Evolutionary conservation across 2,888 invertebrate genomes (phyloP), one percentile per base, ranked within the genome.

Genomic region (Dinocampus coccinellae): DNA sequence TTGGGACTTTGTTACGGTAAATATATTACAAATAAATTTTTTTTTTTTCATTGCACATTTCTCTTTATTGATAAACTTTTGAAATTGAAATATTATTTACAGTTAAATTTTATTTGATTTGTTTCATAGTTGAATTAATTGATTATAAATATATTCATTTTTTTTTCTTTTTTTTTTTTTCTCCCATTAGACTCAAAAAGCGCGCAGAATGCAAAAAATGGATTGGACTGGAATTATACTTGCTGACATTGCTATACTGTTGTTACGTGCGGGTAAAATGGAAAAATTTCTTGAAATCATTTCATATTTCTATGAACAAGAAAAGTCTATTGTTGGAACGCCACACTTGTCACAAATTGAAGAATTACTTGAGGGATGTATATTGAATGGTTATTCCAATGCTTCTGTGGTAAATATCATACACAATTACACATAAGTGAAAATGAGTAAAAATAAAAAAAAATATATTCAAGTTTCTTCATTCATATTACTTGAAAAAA

Each of bases 151-250:
- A 64, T 65, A 29, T 4, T 4, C 29, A 29, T 33, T 20, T 3
- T 57, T 42, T 13, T 22, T 24, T 3, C 24, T 33, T 11, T 61
- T 62, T 62, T 58, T 1, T 29, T 3, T 24, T 33, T 11, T 61
- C 60, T 62, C 57, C 1, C 22, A 16, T 39, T n/a, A 78, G 78
- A 65, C 70, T 24, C 70, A 73, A 69, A 72, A 71, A 11, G 0
- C 16, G 36, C 65, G 52, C 10, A 72, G 73, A 53, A 11, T 71
- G 9, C 67, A 69, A 36, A 60, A 42, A 7, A 9, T 69, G 6
- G 47, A 58, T 42, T 91, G 92, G 87, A 90, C 91, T 9, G 93
- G 92, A 0, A 88, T 89, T 72, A 89, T 92, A 88, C 83, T 93
- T 60, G 92, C 92, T 3, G 89, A 91, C 78, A 88, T 93, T 47